These are phyloP conservation scores for Etia nguti DNA, from an alignment of 2,113 vertebrate genomes.

Conservation along the genomic window DNA sequence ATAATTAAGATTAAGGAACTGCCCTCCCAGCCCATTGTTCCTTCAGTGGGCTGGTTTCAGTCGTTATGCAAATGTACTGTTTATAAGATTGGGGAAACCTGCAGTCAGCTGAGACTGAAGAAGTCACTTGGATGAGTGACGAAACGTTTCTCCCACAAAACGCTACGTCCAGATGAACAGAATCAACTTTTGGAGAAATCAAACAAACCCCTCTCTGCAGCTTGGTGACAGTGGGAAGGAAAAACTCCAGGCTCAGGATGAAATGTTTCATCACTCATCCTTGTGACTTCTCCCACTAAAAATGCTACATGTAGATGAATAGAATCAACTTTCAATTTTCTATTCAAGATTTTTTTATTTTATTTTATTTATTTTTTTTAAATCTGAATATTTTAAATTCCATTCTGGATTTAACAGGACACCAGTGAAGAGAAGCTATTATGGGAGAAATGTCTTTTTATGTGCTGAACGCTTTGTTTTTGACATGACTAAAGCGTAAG, in stretches of 20 bases:
- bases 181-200: too few relatives aligned
- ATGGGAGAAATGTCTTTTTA: neutral
- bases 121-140: too few relatives aligned
- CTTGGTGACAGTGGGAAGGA: neutral
- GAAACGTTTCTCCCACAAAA: too few relatives aligned
- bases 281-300: neutral
- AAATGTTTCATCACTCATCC: neutral
- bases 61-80: too few relatives aligned
- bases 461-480: neutral
- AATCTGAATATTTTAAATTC: neutral
- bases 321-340: neutral
- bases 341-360: neutral
- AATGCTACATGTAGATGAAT: neutral
- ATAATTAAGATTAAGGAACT: too few relatives aligned
- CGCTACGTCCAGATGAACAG: too few relatives aligned
- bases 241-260: neutral
- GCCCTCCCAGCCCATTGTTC: too few relatives aligned
- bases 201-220: too few relatives aligned
- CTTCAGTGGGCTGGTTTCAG: too few relatives aligned
- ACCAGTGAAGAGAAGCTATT: neutral
- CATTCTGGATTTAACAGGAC: neutral
- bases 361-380: neutral
- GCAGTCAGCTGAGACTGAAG: too few relatives aligned
- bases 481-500: neutral
- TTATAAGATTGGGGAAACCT: too few relatives aligned